phyloP scores from a whole-genome alignment of 1,140 invertebrate genomes.

The Phenacoccus solenopsis region DNA sequence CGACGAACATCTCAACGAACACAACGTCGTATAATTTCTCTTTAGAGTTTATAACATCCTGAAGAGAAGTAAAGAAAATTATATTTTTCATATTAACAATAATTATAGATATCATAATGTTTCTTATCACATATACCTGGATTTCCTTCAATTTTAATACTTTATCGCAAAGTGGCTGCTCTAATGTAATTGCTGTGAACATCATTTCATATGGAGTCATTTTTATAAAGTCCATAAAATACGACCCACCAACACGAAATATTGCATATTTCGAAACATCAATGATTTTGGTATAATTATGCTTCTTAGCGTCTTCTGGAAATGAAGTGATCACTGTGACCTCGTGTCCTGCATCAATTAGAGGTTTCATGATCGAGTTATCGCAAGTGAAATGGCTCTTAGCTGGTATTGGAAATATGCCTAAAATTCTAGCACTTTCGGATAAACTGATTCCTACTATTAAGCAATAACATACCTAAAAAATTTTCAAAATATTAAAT shows the following conservation, averaged over 20 bases:
- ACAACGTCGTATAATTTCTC: background rate
- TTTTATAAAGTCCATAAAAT: background rate
- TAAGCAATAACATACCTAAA: too few relatives aligned
- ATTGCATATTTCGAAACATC: conserved; percentile 18
- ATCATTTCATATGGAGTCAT: background rate
- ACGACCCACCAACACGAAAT: background rate
- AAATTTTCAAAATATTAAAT: too few relatives aligned
- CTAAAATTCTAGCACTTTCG: conserved; percentile 26
- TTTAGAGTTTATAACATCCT: background rate
- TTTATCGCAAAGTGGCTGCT: background rate
- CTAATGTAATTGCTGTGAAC: background rate
- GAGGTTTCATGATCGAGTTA: conserved; percentile 31
- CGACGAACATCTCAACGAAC: background rate
- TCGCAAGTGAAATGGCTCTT: conserved; percentile 33
- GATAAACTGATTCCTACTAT: too few relatives aligned
- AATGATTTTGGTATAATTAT: conserved; percentile 40
- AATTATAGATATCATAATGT: too few relatives aligned
- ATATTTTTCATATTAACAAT: too few relatives aligned
- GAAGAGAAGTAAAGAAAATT: background rate
- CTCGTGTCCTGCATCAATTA: conserved; percentile 30
- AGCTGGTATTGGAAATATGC: conserved; percentile 28
- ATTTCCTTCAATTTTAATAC: background rate
- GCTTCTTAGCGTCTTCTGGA: conserved; percentile 32
- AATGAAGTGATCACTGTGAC: conserved; percentile 33
- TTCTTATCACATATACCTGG: too few relatives aligned